Conservation (phyloP, 2,113 vertebrate genomes). For the Pterocles gutturalis region DNA sequence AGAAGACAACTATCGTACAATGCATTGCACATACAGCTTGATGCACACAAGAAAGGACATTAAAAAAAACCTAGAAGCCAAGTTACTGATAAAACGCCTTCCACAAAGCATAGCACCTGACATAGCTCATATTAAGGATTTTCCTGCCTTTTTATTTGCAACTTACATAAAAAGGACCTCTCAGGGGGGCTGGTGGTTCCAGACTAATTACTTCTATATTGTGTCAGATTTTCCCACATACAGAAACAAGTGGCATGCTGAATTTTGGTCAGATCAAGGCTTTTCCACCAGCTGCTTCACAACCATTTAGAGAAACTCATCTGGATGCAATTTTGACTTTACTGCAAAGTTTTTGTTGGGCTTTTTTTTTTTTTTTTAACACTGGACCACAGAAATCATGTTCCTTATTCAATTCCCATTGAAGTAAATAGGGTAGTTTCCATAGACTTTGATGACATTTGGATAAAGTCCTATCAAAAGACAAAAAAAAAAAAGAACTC, state of each 20-base stretch:
- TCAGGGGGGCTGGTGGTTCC: neutral
- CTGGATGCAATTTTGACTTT: slow-evolving; percentile 35
- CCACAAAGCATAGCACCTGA: rapidly evolving
- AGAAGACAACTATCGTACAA: neutral
- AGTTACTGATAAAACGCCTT: neutral
- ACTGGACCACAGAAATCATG: neutral
- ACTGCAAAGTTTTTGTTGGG: neutral
- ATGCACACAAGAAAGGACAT: neutral
- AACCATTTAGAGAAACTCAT: slow-evolving; percentile 22
- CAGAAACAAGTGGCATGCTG: slow-evolving; percentile 20
- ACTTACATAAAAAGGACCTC: neutral
- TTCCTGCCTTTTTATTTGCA: neutral
- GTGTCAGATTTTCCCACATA: neutral
- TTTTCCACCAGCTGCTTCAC: slow-evolving; percentile 25
- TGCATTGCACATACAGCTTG: neutral
- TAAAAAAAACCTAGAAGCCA: neutral
- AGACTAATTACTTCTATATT: slow-evolving; percentile 42
- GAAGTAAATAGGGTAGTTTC: neutral
- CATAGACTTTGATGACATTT: neutral
- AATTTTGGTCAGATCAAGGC: slow-evolving; percentile 23
- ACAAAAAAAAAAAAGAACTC: neutral
- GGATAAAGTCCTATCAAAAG: neutral
- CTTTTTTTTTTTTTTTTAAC: neutral
- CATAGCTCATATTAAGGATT: neutral
- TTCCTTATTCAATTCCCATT: neutral